Conservation (phyloP, 2,113 vertebrate genomes). For the Vulpes ferrilata region DNA sequence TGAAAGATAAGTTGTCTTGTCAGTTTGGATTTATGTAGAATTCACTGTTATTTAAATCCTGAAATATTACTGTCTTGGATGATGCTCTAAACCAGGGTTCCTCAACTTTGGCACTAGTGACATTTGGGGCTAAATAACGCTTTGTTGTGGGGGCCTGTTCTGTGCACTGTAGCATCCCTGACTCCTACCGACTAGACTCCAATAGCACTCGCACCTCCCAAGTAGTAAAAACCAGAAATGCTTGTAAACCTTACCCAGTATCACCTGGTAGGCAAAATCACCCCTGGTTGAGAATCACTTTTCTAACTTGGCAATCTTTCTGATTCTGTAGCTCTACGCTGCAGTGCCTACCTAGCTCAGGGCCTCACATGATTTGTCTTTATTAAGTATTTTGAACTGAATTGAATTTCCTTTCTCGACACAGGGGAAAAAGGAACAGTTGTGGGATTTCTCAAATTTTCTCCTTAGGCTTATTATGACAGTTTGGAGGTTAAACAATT, state of each 20-base stretch:
- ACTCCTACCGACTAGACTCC: not conserved
- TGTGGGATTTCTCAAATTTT: not conserved
- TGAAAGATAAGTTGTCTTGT: not conserved
- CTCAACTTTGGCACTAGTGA: not conserved
- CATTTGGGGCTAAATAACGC: not conserved
- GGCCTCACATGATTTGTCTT: not conserved
- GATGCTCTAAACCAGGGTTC: not conserved
- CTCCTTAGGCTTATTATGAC: not conserved
- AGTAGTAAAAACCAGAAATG: not conserved
- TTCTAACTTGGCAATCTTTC: not conserved
- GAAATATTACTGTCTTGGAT: not conserved
- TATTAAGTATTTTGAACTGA: not conserved
- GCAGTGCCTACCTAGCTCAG: not conserved
- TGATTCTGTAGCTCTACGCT: not conserved
- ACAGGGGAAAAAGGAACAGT: not conserved
- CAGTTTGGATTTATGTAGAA: not conserved
- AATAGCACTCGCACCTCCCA: not conserved
- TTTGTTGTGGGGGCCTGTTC: too few species aligned
- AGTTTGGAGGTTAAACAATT: not conserved
- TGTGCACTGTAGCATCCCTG: not conserved
- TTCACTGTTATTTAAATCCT: not conserved
- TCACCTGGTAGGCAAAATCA: not conserved
- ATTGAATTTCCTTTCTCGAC: not conserved
- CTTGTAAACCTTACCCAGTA: not conserved
- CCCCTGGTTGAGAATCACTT: not conserved